These are phyloP conservation scores for Nycticorax nycticorax DNA, from an alignment of 2,113 vertebrate species.

Conservation along the genomic window DNA sequence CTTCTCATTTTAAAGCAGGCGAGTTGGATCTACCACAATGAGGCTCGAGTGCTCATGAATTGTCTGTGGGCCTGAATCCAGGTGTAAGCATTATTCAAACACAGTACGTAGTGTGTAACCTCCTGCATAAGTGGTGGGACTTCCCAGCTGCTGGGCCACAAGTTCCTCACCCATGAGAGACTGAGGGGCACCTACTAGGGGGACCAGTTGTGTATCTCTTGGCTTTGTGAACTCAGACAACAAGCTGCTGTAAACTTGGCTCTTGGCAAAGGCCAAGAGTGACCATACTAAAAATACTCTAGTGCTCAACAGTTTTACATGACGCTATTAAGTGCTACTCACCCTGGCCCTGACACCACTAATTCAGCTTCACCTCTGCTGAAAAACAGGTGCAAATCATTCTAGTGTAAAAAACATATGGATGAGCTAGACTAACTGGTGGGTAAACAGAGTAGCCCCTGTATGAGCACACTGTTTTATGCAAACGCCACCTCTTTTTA, in stretches of 20 bases:
- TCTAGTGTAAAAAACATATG: slow-evolving; percentile 13
- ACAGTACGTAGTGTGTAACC: background rate
- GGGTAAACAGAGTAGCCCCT: background rate
- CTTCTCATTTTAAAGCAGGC: background rate
- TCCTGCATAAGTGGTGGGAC: background rate
- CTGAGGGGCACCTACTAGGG: background rate
- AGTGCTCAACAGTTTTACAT: background rate
- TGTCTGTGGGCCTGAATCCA: background rate
- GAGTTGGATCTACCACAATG: background rate
- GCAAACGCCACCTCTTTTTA: background rate
- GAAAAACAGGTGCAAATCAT: slow-evolving; percentile 45
- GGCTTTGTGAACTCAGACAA: background rate
- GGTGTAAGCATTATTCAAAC: background rate
- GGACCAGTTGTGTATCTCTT: background rate
- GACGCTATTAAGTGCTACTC: background rate
- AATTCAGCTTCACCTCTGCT: slow-evolving; percentile 5
- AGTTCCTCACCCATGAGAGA: background rate
- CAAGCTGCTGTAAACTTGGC: background rate
- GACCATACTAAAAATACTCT: background rate
- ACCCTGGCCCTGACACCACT: background rate
- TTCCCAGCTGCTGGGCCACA: background rate
- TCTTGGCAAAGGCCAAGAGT: background rate
- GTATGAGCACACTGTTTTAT: background rate
- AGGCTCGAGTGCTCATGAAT: background rate
- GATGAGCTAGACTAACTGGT: background rate